These are phyloP conservation scores for Pelecanus crispus DNA, from an alignment of 2,113 vertebrate species.

Conservation along the genomic window DNA sequence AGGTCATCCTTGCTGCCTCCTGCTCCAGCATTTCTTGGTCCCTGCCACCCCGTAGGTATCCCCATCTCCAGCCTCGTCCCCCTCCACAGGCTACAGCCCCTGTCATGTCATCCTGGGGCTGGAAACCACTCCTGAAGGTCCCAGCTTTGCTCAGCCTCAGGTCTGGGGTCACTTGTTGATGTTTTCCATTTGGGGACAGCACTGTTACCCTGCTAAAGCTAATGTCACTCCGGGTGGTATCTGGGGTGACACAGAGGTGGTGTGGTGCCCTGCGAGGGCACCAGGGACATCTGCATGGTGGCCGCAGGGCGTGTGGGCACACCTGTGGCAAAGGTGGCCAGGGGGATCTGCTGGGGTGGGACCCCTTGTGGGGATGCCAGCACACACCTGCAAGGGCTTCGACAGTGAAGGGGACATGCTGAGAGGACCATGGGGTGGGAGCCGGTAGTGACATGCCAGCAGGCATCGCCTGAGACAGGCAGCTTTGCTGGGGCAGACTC, in stretches of 20 bases:
- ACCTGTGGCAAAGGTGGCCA: rapidly evolving
- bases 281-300: rapidly evolving
- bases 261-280: background rate
- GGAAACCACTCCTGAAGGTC: background rate
- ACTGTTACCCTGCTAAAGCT: background rate
- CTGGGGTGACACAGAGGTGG: rapidly evolving
- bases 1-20: background rate
- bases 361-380: background rate
- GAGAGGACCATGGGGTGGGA: background rate
- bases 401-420: background rate
- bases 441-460: background rate
- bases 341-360: background rate
- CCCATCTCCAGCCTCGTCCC: background rate
- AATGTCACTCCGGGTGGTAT: background rate
- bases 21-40: background rate
- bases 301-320: rapidly evolving
- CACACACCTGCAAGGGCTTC: rapidly evolving
- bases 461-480: background rate
- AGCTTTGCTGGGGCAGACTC: background rate
- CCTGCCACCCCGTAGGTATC: too few species aligned
- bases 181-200: background rate
- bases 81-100: background rate
- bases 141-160: background rate
- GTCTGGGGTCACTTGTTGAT: background rate
- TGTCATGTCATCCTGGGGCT: background rate